Evolutionary conservation across 1,140 invertebrate species (phyloP).

Genomic region (Orussus abietinus): DNA sequence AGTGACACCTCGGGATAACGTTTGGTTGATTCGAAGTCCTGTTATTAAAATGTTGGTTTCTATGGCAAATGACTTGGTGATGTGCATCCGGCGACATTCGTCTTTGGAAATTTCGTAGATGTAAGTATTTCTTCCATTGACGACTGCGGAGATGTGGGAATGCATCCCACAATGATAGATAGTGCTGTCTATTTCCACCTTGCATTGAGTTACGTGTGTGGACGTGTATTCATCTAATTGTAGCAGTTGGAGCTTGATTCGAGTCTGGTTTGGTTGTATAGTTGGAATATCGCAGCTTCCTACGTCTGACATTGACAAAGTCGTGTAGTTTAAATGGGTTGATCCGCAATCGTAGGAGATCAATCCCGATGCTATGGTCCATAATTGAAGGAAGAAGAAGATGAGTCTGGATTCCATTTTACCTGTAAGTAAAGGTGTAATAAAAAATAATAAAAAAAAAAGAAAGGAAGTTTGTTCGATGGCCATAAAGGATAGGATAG

Average conservation of each 20-base stretch:
- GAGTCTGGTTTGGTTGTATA: neutral
- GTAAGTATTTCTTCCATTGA: conserved; percentile 4
- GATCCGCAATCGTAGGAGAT: conserved; percentile 11
- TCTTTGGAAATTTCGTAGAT: conserved; percentile 7
- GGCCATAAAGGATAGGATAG: no score
- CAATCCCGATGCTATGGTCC: no score
- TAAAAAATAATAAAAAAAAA: no score
- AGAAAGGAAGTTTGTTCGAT: no score
- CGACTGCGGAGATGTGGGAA: conserved; percentile 5
- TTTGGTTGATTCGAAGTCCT: no score
- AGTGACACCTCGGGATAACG: no score
- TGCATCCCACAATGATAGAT: conserved; percentile 12
- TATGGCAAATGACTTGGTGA: no score
- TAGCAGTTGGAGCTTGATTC: conserved; percentile 7
- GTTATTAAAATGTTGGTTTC: no score
- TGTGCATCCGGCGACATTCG: no score
- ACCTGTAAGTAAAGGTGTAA: no score
- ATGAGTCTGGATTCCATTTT: no score
- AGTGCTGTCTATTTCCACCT: conserved; percentile 7
- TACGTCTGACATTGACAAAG: conserved; percentile 2
- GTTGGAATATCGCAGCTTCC: conserved; percentile 7
- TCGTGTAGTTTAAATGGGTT: conserved; percentile 2
- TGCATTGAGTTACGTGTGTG: conserved; percentile 9
- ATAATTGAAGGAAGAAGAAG: no score
- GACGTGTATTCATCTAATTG: conserved; percentile 7